A percentile compares a stretch with the other conserved stretches of the same genome.
These are phyloP conservation scores for Cheirogaleus major DNA, from an alignment of 2,797 vertebrate species.

Conservation along the genomic window DNA sequence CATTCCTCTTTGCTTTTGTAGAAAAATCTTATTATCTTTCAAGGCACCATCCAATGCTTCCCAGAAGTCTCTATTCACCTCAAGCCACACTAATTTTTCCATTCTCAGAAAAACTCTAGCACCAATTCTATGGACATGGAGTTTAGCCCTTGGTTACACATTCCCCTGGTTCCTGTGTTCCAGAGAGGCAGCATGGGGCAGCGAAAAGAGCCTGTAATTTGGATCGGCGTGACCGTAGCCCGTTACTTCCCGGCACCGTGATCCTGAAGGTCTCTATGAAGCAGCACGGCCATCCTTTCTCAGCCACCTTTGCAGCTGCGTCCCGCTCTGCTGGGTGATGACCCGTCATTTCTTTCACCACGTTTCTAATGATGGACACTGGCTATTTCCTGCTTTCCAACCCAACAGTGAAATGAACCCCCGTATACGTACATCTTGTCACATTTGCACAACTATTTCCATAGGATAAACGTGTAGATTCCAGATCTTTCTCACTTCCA, in stretches of 20 bases:
- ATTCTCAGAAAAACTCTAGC: slow-evolving; percentile 32
- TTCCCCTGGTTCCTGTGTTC: background rate
- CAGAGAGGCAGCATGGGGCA: background rate
- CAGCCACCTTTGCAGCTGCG: background rate
- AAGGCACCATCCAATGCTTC: background rate
- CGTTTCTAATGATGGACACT: background rate
- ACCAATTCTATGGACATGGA: background rate
- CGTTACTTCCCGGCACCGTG: background rate
- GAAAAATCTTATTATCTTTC: slow-evolving; percentile 11
- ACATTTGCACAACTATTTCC: background rate
- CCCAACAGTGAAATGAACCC: slow-evolving; percentile 29
- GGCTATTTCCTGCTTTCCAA: background rate
- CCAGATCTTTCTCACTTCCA: background rate
- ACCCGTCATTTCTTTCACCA: background rate
- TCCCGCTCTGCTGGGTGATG: background rate
- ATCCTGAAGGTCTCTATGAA: background rate
- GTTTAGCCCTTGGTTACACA: background rate
- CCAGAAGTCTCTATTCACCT: slow-evolving; percentile 1
- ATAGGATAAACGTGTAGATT: background rate
- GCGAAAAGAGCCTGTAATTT: background rate
- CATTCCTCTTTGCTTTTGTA: background rate
- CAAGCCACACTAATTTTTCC: background rate
- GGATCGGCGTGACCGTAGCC: background rate
- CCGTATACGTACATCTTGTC: background rate
- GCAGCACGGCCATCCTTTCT: background rate